Conservation (phyloP, 2,888 invertebrate species). For the Drosophila yooni region DNA sequence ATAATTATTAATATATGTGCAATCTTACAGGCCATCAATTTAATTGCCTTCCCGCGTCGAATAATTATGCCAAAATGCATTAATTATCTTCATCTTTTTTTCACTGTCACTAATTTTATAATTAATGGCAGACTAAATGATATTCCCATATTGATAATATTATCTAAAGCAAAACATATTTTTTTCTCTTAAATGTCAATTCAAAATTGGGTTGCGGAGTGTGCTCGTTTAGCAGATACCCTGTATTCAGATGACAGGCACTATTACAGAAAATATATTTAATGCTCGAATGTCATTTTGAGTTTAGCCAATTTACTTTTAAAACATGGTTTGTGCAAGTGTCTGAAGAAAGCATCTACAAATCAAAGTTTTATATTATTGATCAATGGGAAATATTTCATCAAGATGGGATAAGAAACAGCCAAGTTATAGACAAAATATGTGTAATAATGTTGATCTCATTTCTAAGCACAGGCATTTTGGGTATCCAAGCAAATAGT, state of each 20-base stretch:
- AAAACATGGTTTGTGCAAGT: not conserved
- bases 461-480: too few relatives aligned
- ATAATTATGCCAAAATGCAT: not conserved
- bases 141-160: not conserved
- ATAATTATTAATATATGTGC: conserved; percentile 3
- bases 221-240: not conserved
- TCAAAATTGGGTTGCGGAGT: not conserved
- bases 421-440: not conserved
- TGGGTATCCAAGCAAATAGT: not conserved
- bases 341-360: not conserved
- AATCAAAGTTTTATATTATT: not conserved
- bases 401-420: not conserved
- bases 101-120: not conserved
- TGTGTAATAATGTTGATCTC: not conserved
- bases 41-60: not conserved
- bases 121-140: not conserved
- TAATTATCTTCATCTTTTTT: not conserved
- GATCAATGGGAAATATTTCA: not conserved
- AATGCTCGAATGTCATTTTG: not conserved
- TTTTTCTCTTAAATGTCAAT: not conserved
- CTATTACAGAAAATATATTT: not conserved
- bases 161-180: not conserved
- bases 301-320: not conserved
- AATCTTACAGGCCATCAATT: not conserved
- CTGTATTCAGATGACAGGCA: not conserved